A percentile compares a stretch with the other conserved stretches of the same genome.
Conservation (phyloP, 2,797 vertebrate species). For the Vireo griseus region DNA sequence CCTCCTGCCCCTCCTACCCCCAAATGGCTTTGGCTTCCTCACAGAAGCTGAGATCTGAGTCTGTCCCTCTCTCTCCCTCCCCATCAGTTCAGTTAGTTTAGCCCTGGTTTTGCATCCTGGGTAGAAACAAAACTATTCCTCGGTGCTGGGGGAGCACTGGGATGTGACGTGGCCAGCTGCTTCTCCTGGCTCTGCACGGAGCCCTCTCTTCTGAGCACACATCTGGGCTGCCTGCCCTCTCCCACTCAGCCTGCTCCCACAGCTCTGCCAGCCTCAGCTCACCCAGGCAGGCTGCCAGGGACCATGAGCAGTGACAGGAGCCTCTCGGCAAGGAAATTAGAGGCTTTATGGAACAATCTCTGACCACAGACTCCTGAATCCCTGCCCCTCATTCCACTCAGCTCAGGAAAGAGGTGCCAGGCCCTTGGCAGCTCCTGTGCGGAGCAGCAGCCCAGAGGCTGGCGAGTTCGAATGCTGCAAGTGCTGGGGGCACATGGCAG, state of each 20-base stretch:
- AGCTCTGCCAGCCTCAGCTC: background rate
- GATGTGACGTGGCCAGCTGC: constrained; percentile 9
- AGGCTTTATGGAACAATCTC: background rate
- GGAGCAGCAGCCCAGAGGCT: background rate
- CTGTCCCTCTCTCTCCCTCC: background rate
- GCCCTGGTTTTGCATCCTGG: background rate
- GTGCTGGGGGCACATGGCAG: background rate
- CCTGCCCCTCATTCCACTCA: background rate
- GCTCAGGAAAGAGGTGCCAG: background rate
- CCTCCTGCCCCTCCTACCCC: background rate
- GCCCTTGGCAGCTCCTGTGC: background rate
- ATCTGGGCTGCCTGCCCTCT: constrained; percentile 24
- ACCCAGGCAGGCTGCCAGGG: background rate
- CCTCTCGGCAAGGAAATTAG: background rate
- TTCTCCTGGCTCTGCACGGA: background rate
- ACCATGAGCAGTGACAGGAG: background rate
- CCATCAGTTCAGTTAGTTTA: constrained; percentile 18
- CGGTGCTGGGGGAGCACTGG: background rate
- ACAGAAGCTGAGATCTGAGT: background rate
- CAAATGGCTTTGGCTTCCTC: background rate
- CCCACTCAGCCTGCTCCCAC: background rate
- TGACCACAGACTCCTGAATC: background rate
- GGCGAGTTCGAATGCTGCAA: background rate
- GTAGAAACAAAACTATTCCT: background rate
- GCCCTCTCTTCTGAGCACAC: background rate